phyloP scores from a whole-genome alignment of 2,797 vertebrate genomes.

The Brachyalestes nurse region DNA sequence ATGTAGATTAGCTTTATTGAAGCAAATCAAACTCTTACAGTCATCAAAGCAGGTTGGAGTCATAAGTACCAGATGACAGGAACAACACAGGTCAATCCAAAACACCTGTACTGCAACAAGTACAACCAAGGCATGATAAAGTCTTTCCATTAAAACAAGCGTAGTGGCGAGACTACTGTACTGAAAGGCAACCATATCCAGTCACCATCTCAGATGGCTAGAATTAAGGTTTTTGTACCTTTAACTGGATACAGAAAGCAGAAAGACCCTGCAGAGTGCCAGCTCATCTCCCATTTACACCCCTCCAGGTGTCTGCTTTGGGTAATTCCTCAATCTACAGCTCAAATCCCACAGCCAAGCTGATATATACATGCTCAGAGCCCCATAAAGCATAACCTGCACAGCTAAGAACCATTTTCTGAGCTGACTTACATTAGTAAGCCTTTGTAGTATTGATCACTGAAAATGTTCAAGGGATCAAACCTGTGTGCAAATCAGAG shows the following conservation, averaged over 20 bases:
- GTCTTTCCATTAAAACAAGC: too few relatives aligned
- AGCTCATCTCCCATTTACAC: slow-evolving; percentile 44
- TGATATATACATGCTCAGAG: slow-evolving; percentile 38
- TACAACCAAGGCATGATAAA: too few relatives aligned
- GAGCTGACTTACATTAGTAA: slow-evolving; percentile 37
- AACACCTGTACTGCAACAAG: too few relatives aligned
- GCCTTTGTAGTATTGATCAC: slow-evolving; percentile 42
- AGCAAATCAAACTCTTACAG: too few relatives aligned
- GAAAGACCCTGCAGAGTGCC: slow-evolving; percentile 31
- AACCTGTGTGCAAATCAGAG: slow-evolving; percentile 15
- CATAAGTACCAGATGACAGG: too few relatives aligned
- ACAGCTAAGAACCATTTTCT: neutral
- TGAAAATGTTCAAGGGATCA: slow-evolving; percentile 44
- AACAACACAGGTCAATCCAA: too few relatives aligned
- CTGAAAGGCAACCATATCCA: neutral
- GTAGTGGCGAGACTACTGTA: too few relatives aligned
- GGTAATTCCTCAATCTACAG: slow-evolving; percentile 30
- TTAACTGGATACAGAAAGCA: slow-evolving; percentile 33
- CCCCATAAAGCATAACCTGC: slow-evolving; percentile 39
- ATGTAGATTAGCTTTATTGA: too few relatives aligned
- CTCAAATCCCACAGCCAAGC: slow-evolving; percentile 14
- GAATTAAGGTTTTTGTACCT: neutral
- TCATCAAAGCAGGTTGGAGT: too few relatives aligned
- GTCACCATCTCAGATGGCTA: neutral
- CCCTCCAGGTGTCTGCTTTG: slow-evolving; percentile 37